A percentile compares a stretch with the other conserved stretches of the same genome.
Conservation (phyloP, 2,888 invertebrate species). For the Synanthedon formicaeformis region DNA sequence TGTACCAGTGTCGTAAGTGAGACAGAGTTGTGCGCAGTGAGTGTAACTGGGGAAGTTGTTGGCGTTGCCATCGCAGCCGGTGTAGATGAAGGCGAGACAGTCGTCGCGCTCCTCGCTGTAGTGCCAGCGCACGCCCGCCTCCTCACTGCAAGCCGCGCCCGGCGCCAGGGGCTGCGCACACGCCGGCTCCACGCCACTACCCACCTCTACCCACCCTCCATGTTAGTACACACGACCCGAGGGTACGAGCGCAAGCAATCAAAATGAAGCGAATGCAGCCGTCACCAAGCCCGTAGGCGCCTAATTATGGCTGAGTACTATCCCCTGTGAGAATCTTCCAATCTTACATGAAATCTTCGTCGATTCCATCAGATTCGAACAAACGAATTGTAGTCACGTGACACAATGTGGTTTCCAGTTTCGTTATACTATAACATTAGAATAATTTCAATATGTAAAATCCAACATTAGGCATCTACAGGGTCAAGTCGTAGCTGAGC, state of each 20-base stretch:
- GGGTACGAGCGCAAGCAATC: conserved; percentile 5
- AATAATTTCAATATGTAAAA: no score
- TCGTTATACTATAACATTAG: no score
- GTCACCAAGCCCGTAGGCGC: no score
- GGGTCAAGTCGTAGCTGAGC: no score
- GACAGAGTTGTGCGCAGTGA: conserved; percentile 69
- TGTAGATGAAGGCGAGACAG: conserved; percentile 85
- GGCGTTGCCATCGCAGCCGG: conserved; percentile 88
- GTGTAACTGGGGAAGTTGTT: conserved; percentile 85
- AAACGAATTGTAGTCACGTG: no score
- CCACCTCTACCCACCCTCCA: conserved; percentile 5
- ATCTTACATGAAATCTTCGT: no score
- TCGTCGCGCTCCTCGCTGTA: conserved; percentile 76
- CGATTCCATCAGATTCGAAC: no score
- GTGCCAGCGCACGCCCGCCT: conserved; percentile 75
- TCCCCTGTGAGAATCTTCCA: no score
- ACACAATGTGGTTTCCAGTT: no score
- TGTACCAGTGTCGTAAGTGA: conserved; percentile 3
- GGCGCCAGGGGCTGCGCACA: conserved; percentile 36
- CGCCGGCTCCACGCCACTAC: conserved; percentile 32
- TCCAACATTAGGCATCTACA: no score
- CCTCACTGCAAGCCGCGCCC: conserved; percentile 17
- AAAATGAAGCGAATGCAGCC: conserved; percentile 1
- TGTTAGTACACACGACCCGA: conserved; percentile 13
- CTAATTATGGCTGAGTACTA: neutral